Percentiles rank a stretch among this genome's conserved stretches.
phyloP scores from a whole-genome alignment of 1,140 invertebrate genomes.

The Philotrypesis tridentata region DNA sequence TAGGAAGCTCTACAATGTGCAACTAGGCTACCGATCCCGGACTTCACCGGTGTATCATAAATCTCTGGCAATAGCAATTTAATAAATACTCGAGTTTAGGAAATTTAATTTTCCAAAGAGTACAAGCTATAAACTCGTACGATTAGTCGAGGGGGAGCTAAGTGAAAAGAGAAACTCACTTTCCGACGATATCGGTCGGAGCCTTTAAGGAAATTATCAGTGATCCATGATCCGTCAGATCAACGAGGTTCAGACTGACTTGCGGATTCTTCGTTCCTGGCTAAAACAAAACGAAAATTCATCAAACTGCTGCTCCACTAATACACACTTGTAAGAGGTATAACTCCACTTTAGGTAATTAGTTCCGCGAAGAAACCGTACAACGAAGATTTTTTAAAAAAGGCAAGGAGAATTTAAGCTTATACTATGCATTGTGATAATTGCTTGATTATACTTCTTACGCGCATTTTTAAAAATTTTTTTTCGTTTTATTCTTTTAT shows the following conservation, averaged over 20 bases:
- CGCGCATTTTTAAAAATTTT: too few species aligned
- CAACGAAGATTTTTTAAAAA: too few species aligned
- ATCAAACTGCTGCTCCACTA: neutral
- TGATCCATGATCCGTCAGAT: slow-evolving; percentile 63
- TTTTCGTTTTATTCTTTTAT: too few species aligned
- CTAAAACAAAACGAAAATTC: slow-evolving; percentile 59
- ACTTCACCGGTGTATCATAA: neutral
- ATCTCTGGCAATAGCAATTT: neutral
- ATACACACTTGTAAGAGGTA: too few species aligned
- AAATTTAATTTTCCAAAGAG: neutral
- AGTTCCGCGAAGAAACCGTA: neutral
- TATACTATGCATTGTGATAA: too few species aligned
- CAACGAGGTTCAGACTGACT: slow-evolving; percentile 70
- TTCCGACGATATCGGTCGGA: slow-evolving; percentile 58
- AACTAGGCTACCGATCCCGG: neutral
- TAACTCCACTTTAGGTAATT: neutral
- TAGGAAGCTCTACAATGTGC: too few species aligned
- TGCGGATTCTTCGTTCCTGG: slow-evolving; percentile 73
- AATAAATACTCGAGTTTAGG: neutral
- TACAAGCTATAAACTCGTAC: neutral
- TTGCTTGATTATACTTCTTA: too few species aligned
- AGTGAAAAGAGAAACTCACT: slow-evolving; percentile 54
- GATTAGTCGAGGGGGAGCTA: neutral
- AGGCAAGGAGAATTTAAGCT: too few species aligned
- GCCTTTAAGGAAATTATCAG: slow-evolving; percentile 56